Evolutionary conservation across 2,888 invertebrate species (phyloP).

Genomic region (Zhengitettix transpicula): DNA sequence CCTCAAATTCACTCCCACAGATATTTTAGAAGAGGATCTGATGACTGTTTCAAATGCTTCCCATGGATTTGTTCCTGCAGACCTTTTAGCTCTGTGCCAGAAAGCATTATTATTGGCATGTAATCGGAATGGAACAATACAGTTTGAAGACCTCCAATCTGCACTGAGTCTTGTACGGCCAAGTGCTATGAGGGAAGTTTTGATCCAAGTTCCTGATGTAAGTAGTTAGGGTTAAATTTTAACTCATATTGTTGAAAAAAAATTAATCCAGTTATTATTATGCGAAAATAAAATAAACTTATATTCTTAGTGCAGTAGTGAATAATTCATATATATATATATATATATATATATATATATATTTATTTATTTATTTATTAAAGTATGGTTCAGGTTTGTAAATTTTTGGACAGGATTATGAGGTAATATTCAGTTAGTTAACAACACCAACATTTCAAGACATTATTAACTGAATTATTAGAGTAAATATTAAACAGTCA

Average conservation of each 20-base stretch:
- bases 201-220: constrained; percentile 76
- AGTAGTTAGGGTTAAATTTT: constrained; percentile 7
- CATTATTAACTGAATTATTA: no score
- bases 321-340: no score
- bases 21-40: constrained; percentile 37
- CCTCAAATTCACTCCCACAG: constrained; percentile 37
- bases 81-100: constrained; percentile 60
- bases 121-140: constrained; percentile 18
- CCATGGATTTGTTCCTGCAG: constrained; percentile 85
- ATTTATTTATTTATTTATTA: no score
- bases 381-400: no score
- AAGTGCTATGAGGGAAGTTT: constrained; percentile 79
- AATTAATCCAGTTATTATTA: no score
- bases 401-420: no score
- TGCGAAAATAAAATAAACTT: no score
- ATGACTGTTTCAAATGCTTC: constrained; percentile 26
- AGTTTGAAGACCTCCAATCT: constrained; percentile 34
- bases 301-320: no score
- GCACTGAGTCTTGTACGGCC: constrained; percentile 60
- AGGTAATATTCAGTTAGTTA: no score
- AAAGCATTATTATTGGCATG: constrained; percentile 44
- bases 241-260: not conserved
- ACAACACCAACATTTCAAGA: no score
- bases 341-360: no score
- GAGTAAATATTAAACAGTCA: no score